These are phyloP conservation scores for Malthinus seriepunctatus DNA, from an alignment of 2,888 invertebrate species.

Conservation along the genomic window DNA sequence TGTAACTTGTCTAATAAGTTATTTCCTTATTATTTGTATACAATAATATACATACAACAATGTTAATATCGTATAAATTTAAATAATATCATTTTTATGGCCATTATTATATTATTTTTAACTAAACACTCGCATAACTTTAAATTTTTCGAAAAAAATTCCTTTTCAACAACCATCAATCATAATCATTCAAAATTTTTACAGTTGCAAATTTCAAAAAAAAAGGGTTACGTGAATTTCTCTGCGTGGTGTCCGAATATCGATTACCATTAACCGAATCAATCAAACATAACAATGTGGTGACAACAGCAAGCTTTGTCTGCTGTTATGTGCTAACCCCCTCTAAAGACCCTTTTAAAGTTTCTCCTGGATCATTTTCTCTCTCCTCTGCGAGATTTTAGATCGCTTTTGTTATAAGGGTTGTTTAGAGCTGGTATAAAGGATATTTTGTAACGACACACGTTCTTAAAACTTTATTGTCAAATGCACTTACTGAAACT, in stretches of 20 bases:
- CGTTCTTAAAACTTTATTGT: conserved; percentile 10
- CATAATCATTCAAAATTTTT: conserved; percentile 12
- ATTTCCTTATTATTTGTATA: conserved; percentile 24
- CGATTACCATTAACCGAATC: conserved; percentile 37
- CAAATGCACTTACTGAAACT: conserved; percentile 6
- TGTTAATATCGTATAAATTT: neutral
- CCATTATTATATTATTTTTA: neutral
- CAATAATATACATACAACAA: neutral
- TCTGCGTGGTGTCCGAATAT: conserved; percentile 20
- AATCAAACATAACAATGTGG: conserved; percentile 45
- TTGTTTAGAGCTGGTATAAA: neutral
- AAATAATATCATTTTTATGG: neutral
- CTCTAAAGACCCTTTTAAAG: conserved; percentile 18
- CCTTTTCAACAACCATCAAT: neutral
- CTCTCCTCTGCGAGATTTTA: conserved; percentile 1
- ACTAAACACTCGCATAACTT: too few relatives aligned
- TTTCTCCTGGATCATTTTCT: neutral
- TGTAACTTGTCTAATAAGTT: conserved; percentile 27
- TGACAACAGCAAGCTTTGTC: conserved; percentile 45
- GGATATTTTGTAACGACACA: conserved; percentile 17
- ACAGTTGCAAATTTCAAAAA: neutral
- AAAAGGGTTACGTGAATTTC: conserved; percentile 22
- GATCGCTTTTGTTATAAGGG: conserved; percentile 13
- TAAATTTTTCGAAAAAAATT: too few relatives aligned
- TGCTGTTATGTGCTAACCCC: conserved; percentile 5